Evolutionary conservation across 2,797 vertebrate genomes (phyloP).

Genomic region (Microctenopoma steveboyesi): DNA sequence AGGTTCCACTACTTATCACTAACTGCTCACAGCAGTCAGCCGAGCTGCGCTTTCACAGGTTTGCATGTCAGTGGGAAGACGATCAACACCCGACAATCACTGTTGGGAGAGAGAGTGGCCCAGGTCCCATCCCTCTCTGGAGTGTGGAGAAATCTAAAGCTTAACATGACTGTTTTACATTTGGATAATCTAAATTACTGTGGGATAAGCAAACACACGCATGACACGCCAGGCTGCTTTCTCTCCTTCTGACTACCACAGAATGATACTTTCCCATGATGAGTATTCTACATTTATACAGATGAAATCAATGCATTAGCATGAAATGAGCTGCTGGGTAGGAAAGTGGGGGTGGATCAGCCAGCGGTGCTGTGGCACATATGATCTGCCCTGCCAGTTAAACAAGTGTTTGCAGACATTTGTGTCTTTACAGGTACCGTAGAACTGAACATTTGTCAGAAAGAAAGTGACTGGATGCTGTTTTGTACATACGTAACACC

Average conservation of each 20-base stretch:
- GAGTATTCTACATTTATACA: too few relatives aligned
- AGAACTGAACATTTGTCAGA: neutral
- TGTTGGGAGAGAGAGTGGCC: too few relatives aligned
- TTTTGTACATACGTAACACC: neutral
- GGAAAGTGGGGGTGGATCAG: neutral
- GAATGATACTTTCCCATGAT: too few relatives aligned
- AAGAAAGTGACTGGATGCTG: neutral
- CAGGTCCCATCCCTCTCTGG: too few relatives aligned
- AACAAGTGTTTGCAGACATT: neutral
- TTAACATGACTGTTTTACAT: too few relatives aligned
- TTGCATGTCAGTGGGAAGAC: neutral
- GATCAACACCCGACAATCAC: neutral
- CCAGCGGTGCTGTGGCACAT: neutral
- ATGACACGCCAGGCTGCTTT: neutral
- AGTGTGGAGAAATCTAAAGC: too few relatives aligned
- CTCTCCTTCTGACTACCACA: neutral
- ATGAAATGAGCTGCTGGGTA: conserved; percentile 4
- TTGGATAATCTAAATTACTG: too few relatives aligned
- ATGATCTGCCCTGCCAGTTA: neutral
- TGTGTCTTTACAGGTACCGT: neutral
- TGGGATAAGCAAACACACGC: neutral
- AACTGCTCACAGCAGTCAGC: too few relatives aligned
- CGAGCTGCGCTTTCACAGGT: neutral
- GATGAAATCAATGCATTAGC: conserved; percentile 14
- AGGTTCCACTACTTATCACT: neutral